Conservation (phyloP, 2,113 vertebrate species). For the Danionella cerebrum region DNA sequence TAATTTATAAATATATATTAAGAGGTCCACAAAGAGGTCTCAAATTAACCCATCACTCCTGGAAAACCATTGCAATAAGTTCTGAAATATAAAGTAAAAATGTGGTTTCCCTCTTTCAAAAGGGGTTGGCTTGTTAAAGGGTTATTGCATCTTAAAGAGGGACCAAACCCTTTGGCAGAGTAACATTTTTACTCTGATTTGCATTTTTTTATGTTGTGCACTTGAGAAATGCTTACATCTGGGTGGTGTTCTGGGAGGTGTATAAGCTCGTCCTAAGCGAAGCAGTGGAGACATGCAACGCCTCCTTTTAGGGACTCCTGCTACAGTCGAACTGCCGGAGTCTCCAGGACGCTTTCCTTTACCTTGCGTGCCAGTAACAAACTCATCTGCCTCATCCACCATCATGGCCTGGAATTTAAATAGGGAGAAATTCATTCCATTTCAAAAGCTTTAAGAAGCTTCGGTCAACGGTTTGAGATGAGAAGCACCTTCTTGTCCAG, state of each 20-base stretch:
- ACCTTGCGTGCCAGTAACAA: slow-evolving; percentile 86
- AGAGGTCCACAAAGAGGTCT: too few relatives aligned
- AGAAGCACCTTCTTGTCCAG: slow-evolving; percentile 87
- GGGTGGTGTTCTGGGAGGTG: slow-evolving; percentile 27
- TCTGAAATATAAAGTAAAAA: too few relatives aligned
- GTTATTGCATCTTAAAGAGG: too few relatives aligned
- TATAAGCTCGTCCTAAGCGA: slow-evolving; percentile 47
- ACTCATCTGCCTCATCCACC: slow-evolving; percentile 97
- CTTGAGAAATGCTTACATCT: slow-evolving; percentile 15
- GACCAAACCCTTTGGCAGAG: too few relatives aligned
- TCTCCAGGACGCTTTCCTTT: slow-evolving; percentile 72
- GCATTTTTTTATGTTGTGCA: too few relatives aligned
- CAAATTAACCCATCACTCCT: too few relatives aligned
- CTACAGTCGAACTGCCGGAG: slow-evolving; percentile 68
- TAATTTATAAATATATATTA: too few relatives aligned
- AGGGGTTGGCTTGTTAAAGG: too few relatives aligned
- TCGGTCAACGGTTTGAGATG: neutral
- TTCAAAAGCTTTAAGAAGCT: neutral
- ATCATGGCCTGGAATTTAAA: slow-evolving; percentile 81
- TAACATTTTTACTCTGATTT: too few relatives aligned
- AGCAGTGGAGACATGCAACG: slow-evolving; percentile 80
- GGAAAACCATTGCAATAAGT: too few relatives aligned
- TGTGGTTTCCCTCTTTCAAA: too few relatives aligned
- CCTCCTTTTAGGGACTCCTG: slow-evolving; percentile 74
- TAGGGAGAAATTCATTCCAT: neutral